A percentile compares a stretch with the other conserved stretches of the same genome.
These are phyloP conservation scores for Trachymyrmex cornetzi DNA, from an alignment of 1,140 invertebrate genomes.

Conservation along the genomic window DNA sequence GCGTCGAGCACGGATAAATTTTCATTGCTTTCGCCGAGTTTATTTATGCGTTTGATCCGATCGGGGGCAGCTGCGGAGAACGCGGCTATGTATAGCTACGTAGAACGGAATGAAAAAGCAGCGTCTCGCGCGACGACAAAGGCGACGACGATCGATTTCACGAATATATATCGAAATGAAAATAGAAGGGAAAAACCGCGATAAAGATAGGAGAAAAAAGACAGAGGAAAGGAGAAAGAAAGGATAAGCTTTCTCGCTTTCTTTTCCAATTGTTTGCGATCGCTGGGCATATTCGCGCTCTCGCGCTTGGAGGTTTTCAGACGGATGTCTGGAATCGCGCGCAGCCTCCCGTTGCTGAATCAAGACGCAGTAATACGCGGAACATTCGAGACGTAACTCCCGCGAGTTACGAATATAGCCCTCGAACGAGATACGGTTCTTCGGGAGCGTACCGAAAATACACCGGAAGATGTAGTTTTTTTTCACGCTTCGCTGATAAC, in stretches of 20 bases:
- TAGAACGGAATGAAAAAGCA: slow-evolving; percentile 55
- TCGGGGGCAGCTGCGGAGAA: slow-evolving; percentile 75
- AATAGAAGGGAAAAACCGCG: slow-evolving; percentile 45
- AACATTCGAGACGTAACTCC: not conserved
- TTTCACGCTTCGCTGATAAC: slow-evolving; percentile 4
- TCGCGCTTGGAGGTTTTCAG: not conserved
- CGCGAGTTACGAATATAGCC: slow-evolving; percentile 49
- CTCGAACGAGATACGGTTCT: slow-evolving; percentile 13
- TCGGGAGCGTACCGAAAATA: slow-evolving; percentile 25
- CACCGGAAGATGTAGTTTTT: slow-evolving; percentile 17
- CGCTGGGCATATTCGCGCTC: not conserved
- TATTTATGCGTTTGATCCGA: slow-evolving; percentile 83
- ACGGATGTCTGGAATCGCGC: not conserved
- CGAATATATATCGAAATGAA: slow-evolving; percentile 65
- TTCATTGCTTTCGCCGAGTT: slow-evolving; percentile 74
- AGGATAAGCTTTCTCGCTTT: slow-evolving; percentile 34
- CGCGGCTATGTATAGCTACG: slow-evolving; percentile 76
- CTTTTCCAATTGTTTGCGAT: not conserved
- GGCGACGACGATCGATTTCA: slow-evolving; percentile 67
- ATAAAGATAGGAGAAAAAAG: slow-evolving; percentile 57
- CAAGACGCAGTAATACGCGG: slow-evolving; percentile 5
- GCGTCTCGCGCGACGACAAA: slow-evolving; percentile 72
- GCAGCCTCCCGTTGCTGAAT: not conserved
- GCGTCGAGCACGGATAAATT: slow-evolving; percentile 55
- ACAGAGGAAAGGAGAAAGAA: not conserved